Conservation (phyloP, 1,140 invertebrate species). For the Vanessa tameamea region DNA sequence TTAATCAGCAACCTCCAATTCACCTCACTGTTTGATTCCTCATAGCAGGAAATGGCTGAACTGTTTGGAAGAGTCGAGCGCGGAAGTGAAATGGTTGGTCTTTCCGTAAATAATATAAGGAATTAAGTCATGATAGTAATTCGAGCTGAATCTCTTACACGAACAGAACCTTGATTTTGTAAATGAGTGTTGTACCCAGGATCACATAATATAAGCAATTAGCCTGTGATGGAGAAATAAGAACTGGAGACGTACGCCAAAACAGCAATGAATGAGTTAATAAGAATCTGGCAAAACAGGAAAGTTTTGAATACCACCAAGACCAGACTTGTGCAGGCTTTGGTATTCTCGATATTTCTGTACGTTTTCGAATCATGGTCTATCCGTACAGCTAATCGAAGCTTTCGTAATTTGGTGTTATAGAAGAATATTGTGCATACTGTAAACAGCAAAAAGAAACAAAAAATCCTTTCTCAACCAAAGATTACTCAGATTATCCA, state of each 20-base stretch:
- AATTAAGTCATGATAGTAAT: too few relatives aligned
- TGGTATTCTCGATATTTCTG: constrained; percentile 14
- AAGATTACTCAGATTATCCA: constrained; percentile 1
- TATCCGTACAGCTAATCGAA: neutral
- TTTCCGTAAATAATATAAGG: too few relatives aligned
- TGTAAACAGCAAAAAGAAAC: neutral
- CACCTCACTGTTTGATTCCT: too few relatives aligned
- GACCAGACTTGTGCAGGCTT: neutral
- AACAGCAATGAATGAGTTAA: neutral
- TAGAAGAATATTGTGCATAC: neutral
- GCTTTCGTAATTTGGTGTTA: neutral
- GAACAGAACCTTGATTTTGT: neutral
- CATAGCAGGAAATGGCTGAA: too few relatives aligned
- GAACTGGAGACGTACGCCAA: neutral
- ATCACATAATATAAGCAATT: neutral
- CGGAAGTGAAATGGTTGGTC: too few relatives aligned
- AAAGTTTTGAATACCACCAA: neutral
- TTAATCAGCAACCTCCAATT: too few relatives aligned
- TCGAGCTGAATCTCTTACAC: too few relatives aligned
- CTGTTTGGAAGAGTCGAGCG: too few relatives aligned
- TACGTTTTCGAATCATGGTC: constrained; percentile 40
- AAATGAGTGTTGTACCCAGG: neutral
- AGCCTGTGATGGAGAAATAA: neutral
- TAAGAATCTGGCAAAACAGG: neutral
- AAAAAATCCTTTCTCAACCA: neutral